Evolutionary conservation across 1,140 invertebrate genomes (phyloP), one percentile per base, ranked within the genome.

Genomic region (Globodera rostochiensis): DNA sequence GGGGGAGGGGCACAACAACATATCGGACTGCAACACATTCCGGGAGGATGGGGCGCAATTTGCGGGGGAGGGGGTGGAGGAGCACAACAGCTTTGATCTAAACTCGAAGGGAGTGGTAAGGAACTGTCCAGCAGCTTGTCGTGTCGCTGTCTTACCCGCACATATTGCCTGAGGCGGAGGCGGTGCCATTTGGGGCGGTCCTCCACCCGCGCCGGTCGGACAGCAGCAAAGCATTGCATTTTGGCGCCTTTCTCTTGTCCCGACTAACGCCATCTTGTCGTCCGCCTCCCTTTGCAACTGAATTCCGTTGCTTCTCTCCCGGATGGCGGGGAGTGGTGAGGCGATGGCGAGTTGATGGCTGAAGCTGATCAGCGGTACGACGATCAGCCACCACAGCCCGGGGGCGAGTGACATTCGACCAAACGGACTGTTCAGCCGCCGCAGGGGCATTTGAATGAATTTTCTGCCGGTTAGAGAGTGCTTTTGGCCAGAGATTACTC

Each of bases 171-270:
- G 76, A 13, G 21, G 21, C 9, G 76, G n/a, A 13, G 46, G 75
- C 57, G 74, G 46, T n/a, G 69, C 19, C 57, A 60, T 60, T 60
- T 60, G n/a, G 45, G 46, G 46, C 19, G 46, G 46, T 6, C 25
- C 25, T 36, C 25, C 69, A 21, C 69, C 69, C 6, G 25, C 21
- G 69, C 75, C 75, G 11, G 21, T 60, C 36, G 9, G 64, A 46
- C 50, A 19, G 25, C 76, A 78, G 60, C 76, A 78, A 3, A 77
- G 49, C 64, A 78, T 25, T 46, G 74, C 60, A 47, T 78, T 78
- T 46, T 78, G 76, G 66, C 76, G 50, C 47, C 76, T 60, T 21
- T 70, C 76, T 47, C 76, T 66, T 25, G 53, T n/a, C 25, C 69
- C 69, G 11, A 71, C n/a, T 1, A 21, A 11, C 15, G 57, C 69